Evolutionary conservation across 2,888 invertebrate genomes (phyloP).

Genomic region (Chloroclystis v-ata): DNA sequence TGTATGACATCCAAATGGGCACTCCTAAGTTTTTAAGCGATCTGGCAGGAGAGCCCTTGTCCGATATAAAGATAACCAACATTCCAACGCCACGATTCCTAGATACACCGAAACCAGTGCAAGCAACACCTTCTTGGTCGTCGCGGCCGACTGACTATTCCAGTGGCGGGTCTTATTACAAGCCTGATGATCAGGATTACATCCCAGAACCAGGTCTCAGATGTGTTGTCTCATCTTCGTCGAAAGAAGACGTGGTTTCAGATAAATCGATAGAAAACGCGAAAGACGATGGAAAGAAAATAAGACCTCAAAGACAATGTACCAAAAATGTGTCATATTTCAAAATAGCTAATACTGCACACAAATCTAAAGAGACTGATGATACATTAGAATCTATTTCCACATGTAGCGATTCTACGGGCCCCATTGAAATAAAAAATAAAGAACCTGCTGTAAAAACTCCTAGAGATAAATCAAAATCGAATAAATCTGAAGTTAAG

Average conservation of each 20-base stretch:
- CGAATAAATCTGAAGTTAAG: constrained; percentile 30
- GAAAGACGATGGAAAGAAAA: constrained; percentile 32
- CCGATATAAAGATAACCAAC: constrained; percentile 77
- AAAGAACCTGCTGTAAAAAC: constrained; percentile 28
- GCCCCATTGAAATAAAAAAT: constrained; percentile 34
- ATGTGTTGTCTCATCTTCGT: constrained; percentile 41
- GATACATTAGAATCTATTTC: constrained; percentile 39
- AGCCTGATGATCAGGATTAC: constrained; percentile 80
- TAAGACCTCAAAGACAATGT: constrained; percentile 63
- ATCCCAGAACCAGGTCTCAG: constrained; percentile 48
- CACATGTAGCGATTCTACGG: constrained; percentile 43
- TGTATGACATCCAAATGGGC: constrained; percentile 70
- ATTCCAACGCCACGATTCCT: constrained; percentile 78
- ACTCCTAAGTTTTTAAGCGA: constrained; percentile 77
- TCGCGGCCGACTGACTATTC: constrained; percentile 79
- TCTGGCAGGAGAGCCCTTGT: constrained; percentile 62
- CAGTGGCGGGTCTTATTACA: constrained; percentile 80
- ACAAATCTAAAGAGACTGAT: constrained; percentile 37
- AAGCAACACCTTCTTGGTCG: constrained; percentile 64
- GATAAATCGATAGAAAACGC: constrained; percentile 28
- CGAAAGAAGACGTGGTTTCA: constrained; percentile 33
- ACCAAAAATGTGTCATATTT: constrained; percentile 70
- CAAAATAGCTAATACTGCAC: constrained; percentile 32
- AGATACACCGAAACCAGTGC: constrained; percentile 54
- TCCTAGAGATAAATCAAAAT: constrained; percentile 32